phyloP scores from a whole-genome alignment of 2,113 vertebrate species.

The Rattus rattus region DNA sequence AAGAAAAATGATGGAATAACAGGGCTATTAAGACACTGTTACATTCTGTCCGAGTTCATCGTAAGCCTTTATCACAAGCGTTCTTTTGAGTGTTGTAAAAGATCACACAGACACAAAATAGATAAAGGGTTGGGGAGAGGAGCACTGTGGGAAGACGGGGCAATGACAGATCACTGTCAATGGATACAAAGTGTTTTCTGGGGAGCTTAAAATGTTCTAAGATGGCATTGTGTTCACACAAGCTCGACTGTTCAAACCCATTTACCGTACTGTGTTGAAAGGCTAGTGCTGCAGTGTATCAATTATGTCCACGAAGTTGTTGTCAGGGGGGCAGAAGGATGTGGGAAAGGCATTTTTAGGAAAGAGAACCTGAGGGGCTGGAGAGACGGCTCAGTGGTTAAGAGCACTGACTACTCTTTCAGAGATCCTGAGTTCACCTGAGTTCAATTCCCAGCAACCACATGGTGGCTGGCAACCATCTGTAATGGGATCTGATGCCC shows the following conservation, averaged over 20 bases:
- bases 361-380: background rate
- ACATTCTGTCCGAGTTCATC: background rate
- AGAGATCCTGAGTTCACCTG: too few species aligned
- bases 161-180: background rate
- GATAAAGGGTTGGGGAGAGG: background rate
- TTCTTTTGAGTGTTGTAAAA: background rate
- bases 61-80: background rate
- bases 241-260: background rate
- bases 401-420: too few species aligned
- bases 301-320: background rate
- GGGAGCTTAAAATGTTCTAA: background rate
- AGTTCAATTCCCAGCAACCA: too few species aligned
- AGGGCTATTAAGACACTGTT: background rate
- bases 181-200: background rate
- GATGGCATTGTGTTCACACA: background rate
- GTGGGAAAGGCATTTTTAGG: slow-evolving; percentile 19
- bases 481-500: too few species aligned
- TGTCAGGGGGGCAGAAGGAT: background rate
- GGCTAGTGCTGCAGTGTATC: background rate
- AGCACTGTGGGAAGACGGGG: background rate
- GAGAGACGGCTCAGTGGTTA: too few species aligned
- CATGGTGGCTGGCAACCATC: too few species aligned
- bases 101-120: background rate
- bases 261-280: background rate
- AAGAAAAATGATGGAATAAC: background rate